Evolutionary conservation across 2,888 invertebrate species (phyloP).

Genomic region (Ceraclea dissimilis): DNA sequence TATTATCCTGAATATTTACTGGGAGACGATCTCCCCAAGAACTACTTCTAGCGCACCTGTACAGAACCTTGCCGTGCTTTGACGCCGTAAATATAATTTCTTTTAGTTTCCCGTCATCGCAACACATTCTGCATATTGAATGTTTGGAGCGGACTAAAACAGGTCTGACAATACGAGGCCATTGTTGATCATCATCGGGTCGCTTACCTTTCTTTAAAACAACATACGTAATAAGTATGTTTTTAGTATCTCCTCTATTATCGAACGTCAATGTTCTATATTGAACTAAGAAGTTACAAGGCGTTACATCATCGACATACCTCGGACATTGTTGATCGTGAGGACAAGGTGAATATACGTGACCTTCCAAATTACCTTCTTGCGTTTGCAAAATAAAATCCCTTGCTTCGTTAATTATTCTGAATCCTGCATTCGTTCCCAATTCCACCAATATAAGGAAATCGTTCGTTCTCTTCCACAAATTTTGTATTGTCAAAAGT

Average conservation of each 20-base stretch:
- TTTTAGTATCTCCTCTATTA: constrained; percentile 32
- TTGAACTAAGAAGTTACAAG: constrained; percentile 69
- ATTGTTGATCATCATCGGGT: constrained; percentile 47
- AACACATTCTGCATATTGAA: constrained; percentile 72
- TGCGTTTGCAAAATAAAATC: constrained; percentile 63
- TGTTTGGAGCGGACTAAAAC: constrained; percentile 63
- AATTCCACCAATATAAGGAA: constrained; percentile 79
- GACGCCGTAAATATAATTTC: constrained; percentile 69
- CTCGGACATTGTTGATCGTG: constrained; percentile 76
- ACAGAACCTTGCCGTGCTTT: constrained; percentile 70
- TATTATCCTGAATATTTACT: constrained; percentile 32
- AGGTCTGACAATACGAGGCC: constrained; percentile 77
- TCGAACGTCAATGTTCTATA: constrained; percentile 53
- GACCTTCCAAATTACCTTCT: constrained; percentile 38
- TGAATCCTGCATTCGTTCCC: constrained; percentile 75
- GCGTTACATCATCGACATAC: constrained; percentile 53
- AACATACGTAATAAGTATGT: constrained; percentile 68
- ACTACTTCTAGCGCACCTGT: constrained; percentile 63
- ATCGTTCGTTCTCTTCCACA: constrained; percentile 81
- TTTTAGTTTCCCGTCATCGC: constrained; percentile 60
- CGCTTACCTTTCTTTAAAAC: constrained; percentile 69
- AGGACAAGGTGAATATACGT: constrained; percentile 81
- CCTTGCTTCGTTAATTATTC: constrained; percentile 75
- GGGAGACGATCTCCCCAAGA: constrained; percentile 80
- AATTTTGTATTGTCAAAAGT: constrained; percentile 60